Conservation (phyloP, 2,797 vertebrate species). For the Serranus cabrilla region DNA sequence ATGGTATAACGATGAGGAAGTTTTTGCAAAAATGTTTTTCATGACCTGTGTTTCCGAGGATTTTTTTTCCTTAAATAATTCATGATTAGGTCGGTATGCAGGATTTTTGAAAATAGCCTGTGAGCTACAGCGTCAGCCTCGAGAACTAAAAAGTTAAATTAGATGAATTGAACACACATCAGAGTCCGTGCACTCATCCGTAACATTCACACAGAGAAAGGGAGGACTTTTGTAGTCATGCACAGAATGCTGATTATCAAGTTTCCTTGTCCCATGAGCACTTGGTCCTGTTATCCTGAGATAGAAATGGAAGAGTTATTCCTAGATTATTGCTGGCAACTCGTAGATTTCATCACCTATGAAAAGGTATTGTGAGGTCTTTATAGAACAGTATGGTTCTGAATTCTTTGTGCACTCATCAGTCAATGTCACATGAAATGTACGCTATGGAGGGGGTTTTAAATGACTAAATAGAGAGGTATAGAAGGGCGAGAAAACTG, state of each 20-base stretch:
- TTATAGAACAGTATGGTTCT: slow-evolving; percentile 13
- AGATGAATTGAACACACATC: slow-evolving; percentile 46
- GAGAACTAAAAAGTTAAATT: slow-evolving; percentile 34
- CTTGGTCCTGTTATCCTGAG: slow-evolving; percentile 26
- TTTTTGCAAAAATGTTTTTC: slow-evolving; percentile 16
- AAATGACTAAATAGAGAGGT: slow-evolving; percentile 38
- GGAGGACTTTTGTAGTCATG: slow-evolving; percentile 36
- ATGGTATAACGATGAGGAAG: neutral
- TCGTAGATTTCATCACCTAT: slow-evolving; percentile 4
- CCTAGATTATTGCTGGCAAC: slow-evolving; percentile 10
- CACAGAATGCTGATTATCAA: slow-evolving; percentile 40
- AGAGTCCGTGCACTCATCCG: slow-evolving; percentile 30
- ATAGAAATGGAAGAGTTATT: slow-evolving; percentile 34
- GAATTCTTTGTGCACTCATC: slow-evolving; percentile 44
- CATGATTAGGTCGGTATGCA: slow-evolving; percentile 30
- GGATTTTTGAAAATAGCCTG: slow-evolving; percentile 42
- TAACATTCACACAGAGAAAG: slow-evolving; percentile 33
- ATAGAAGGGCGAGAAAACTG: slow-evolving; percentile 36
- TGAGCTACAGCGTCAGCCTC: slow-evolving; percentile 22
- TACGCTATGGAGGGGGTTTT: slow-evolving; percentile 25
- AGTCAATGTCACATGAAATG: slow-evolving; percentile 51
- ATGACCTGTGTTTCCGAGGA: slow-evolving; percentile 2
- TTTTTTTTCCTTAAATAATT: slow-evolving; percentile 26
- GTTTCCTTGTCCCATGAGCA: slow-evolving; percentile 15
- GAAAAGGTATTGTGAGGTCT: neutral